phyloP scores from a whole-genome alignment of 2,797 vertebrate species.

The Pseudochirops cupreus region DNA sequence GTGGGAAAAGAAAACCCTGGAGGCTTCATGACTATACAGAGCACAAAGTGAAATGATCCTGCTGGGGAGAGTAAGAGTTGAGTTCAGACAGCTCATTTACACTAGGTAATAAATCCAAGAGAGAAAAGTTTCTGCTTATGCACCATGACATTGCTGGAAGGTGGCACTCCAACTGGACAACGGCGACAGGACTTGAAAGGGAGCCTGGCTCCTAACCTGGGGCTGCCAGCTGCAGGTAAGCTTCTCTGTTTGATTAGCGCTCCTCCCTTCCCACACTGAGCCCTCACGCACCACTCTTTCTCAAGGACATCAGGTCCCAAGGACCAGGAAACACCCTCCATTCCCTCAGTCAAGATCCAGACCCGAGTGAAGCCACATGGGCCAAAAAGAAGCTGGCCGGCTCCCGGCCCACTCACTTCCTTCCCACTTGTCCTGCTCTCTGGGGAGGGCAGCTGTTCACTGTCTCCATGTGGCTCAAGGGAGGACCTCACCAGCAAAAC shows the following conservation, averaged over 20 bases:
- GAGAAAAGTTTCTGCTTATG: not conserved
- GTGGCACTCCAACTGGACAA: not conserved
- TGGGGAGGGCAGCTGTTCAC: not conserved
- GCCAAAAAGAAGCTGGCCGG: not conserved
- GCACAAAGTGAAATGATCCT: not conserved
- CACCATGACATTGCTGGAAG: not conserved
- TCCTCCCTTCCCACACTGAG: not conserved
- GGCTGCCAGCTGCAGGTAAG: not conserved
- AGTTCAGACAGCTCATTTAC: not conserved
- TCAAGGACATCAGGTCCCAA: not conserved
- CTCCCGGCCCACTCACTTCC: not conserved
- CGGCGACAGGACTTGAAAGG: not conserved
- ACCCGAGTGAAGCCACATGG: not conserved
- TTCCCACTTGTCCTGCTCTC: not conserved
- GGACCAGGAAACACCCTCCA: not conserved
- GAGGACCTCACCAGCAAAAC: not conserved
- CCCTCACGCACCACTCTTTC: not conserved
- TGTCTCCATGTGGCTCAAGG: not conserved
- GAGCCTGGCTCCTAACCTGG: not conserved
- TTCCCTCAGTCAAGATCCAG: not conserved
- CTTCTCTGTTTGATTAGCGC: not conserved
- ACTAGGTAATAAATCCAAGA: not conserved
- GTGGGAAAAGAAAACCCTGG: not conserved
- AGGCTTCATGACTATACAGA: not conserved
- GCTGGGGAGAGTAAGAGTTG: not conserved